These are phyloP conservation scores for Drepana arcuata DNA, from an alignment of 1,140 invertebrate genomes.

Conservation along the genomic window DNA sequence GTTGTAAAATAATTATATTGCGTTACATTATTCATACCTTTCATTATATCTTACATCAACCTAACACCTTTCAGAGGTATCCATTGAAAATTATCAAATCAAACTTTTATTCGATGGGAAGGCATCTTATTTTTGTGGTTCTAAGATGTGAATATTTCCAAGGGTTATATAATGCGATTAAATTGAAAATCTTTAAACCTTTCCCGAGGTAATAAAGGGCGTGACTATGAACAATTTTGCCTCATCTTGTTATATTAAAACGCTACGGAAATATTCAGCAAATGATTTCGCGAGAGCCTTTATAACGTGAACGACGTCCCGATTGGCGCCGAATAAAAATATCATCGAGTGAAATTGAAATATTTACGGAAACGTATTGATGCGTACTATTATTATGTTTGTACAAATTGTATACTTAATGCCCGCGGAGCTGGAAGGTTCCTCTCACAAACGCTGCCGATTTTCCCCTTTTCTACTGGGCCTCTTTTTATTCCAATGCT, in stretches of 20 bases:
- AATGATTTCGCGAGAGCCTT: conserved; percentile 21
- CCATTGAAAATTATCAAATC: conserved; percentile 21
- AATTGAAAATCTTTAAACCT: conserved; percentile 48
- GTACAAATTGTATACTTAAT: too few relatives aligned
- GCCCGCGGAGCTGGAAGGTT: too few relatives aligned
- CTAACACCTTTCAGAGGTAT: conserved; percentile 8
- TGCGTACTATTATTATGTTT: too few relatives aligned
- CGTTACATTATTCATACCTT: too few relatives aligned
- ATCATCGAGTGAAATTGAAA: too few relatives aligned
- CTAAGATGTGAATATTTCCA: conserved; percentile 42
- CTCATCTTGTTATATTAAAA: conserved; percentile 46
- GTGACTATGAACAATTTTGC: conserved; percentile 47
- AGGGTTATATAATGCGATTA: conserved; percentile 53
- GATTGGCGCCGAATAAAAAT: conserved; percentile 14
- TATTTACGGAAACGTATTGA: too few relatives aligned
- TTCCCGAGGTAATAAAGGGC: conserved; percentile 47
- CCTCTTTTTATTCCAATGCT: too few relatives aligned
- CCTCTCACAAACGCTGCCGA: too few relatives aligned
- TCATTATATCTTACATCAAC: conserved; percentile 10
- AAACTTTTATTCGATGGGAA: conserved; percentile 3
- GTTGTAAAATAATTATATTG: too few relatives aligned
- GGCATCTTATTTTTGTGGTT: conserved; percentile 10
- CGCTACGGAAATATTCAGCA: conserved; percentile 23
- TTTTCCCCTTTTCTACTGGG: too few relatives aligned
- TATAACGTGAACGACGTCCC: conserved; percentile 11